Evolutionary conservation across 2,113 vertebrate species (phyloP), one percentile per base, ranked within the genome.

Genomic region (Acinonyx jubatus): DNA sequence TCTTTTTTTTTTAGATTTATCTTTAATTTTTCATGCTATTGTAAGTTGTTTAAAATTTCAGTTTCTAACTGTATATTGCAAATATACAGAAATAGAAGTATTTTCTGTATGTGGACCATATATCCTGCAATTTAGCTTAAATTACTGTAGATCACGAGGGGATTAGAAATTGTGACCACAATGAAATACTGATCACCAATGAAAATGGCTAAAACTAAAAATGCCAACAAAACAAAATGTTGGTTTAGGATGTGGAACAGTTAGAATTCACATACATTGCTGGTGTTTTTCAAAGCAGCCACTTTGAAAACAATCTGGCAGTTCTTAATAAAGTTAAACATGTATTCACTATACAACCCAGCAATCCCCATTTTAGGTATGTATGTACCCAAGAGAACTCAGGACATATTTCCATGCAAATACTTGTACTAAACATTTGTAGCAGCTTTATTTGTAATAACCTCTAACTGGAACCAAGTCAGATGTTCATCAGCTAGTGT

Each of bases 1-100:
- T 82, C 45, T 19, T 63, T 71, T 36, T 92, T 36, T 92, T 21
- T 33, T 93, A 93, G 41, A 27, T 91, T 93, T 90, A 82, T 90
- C 41, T 23, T 63, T 79, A 89, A 21, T 23, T 87, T 94, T 74
- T 57, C 55, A 94, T 92, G 55, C 7, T 92, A 10, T 85, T 85
- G 12, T 92, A 92, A 88, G 55, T 94, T 85, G 14, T 61, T 74
- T 94, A 63, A 45, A 63, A 74, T 89, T 89, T 80, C 21, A 84
- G 1, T 92, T 80, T 92, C 45, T 48, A 71, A 4, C 71, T 96
- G 2, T 63, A 18, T 94, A 36, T 73, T 94, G 36, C 23, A 69
- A 82, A 41, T 86, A 23, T 71, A 81, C 55, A 65, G 19, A 90
- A 55, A 78, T 65, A 63, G 2, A 76, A 0, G 50, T 85, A 4